Percentiles rank a stretch among this genome's conserved stretches.
phyloP scores from a whole-genome alignment of 53 echinoderm and acorn worm species.

The Actinopyga echinites region DNA sequence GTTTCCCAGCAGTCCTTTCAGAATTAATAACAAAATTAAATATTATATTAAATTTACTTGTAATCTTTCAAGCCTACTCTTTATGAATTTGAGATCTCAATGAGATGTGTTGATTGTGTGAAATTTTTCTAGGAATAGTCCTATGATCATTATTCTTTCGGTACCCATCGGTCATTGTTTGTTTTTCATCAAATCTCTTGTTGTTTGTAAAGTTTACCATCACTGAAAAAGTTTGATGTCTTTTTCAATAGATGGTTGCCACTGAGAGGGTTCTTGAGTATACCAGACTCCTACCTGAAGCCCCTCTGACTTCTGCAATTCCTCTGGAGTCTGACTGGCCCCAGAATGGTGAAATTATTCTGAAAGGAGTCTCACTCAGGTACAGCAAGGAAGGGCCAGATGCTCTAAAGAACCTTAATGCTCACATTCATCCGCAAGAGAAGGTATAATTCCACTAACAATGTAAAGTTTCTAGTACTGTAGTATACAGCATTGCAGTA shows the following conservation, averaged over 20 bases:
- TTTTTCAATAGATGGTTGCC: slow-evolving; percentile 79
- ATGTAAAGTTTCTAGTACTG: not conserved
- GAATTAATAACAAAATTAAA: no score
- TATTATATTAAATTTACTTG: no score
- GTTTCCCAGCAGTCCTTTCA: no score
- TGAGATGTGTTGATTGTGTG: no score
- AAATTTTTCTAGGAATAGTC: no score
- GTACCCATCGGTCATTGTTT: no score
- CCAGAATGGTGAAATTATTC: slow-evolving; percentile 72
- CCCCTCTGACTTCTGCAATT: slow-evolving; percentile 58
- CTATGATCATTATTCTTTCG: no score
- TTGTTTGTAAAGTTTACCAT: no score
- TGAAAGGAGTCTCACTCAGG: slow-evolving; percentile 64
- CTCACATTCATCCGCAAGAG: slow-evolving; percentile 68
- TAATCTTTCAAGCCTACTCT: no score
- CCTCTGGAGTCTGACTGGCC: slow-evolving; percentile 79
- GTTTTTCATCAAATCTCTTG: no score
- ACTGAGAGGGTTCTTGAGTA: slow-evolving; percentile 85
- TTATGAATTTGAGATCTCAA: no score
- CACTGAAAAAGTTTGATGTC: no score
- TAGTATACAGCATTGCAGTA: not conserved
- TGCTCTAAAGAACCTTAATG: slow-evolving; percentile 65
- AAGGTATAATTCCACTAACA: slow-evolving; percentile 59
- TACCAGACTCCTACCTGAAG: slow-evolving; percentile 68
- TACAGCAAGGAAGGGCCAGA: slow-evolving; percentile 69